Evolutionary conservation across 2,888 invertebrate species (phyloP).

Genomic region (Apotomis capreana): DNA sequence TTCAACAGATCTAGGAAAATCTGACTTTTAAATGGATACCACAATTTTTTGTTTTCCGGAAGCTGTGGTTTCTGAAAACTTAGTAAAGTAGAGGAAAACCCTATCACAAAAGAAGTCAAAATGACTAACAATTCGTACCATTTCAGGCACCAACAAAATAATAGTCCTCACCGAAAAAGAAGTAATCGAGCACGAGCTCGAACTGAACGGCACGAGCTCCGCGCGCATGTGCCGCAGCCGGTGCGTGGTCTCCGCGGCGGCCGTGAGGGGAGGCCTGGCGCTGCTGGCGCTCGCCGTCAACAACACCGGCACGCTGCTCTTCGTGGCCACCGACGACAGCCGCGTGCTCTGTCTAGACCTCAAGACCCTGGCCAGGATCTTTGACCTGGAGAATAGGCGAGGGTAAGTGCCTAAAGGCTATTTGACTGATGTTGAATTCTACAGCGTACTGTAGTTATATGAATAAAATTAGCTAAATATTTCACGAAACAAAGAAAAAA

Average conservation of each 20-base stretch:
- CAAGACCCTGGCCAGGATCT: slow-evolving; percentile 64
- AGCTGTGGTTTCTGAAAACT: no score
- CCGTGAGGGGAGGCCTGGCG: slow-evolving; percentile 63
- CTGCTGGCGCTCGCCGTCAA: slow-evolving; percentile 72
- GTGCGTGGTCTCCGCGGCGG: slow-evolving; percentile 59
- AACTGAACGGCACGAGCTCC: slow-evolving; percentile 55
- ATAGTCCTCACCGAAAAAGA: slow-evolving; percentile 69
- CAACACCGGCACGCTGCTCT: slow-evolving; percentile 69
- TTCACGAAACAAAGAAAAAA: no score
- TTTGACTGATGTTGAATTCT: no score
- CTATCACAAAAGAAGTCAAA: no score
- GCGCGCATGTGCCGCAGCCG: slow-evolving; percentile 58
- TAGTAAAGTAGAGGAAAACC: no score
- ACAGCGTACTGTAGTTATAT: no score
- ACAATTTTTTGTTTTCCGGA: no score
- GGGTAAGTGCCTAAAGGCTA: slow-evolving; percentile 73
- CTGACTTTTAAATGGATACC: no score
- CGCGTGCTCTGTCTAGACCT: slow-evolving; percentile 72
- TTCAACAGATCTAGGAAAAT: no score
- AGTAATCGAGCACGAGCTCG: slow-evolving; percentile 66
- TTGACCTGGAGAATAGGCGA: slow-evolving; percentile 74
- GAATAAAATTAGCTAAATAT: no score
- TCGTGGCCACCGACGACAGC: slow-evolving; percentile 75
- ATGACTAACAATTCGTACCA: neutral
- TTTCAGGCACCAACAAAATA: slow-evolving; percentile 70